Evolutionary conservation across 2,797 vertebrate genomes (phyloP).

Genomic region (Galaxias olidus): DNA sequence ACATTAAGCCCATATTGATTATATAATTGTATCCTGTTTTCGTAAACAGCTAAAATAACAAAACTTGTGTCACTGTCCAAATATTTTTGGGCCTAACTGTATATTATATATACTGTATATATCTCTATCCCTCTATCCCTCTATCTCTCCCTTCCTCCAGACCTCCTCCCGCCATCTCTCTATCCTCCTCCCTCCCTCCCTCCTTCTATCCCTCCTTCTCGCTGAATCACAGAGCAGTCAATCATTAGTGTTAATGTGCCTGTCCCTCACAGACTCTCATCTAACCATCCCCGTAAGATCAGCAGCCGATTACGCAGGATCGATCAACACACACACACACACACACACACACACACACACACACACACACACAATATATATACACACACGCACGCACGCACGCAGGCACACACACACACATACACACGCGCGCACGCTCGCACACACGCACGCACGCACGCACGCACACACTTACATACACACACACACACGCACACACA

Average conservation of each 20-base stretch:
- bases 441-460: not conserved
- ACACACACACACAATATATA: not conserved
- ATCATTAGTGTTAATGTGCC: too few relatives aligned
- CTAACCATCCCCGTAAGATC: conserved; percentile 52
- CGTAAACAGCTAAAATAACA: too few relatives aligned
- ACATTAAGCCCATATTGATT: too few relatives aligned
- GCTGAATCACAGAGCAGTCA: not conserved
- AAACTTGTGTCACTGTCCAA: too few relatives aligned
- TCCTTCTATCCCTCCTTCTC: not conserved
- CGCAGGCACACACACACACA: conserved; percentile 8
- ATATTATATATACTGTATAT: too few relatives aligned
- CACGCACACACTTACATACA: not conserved
- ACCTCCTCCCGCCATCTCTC: not conserved
- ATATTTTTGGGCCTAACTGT: too few relatives aligned
- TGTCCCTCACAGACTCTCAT: conserved; percentile 4
- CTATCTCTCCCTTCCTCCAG: not conserved
- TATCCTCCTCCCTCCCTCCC: not conserved
- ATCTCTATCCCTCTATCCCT: not conserved
- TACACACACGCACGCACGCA: not conserved
- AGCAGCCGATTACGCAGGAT: conserved; percentile 30
- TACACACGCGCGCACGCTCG: not conserved
- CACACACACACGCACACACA: not conserved
- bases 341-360: not conserved
- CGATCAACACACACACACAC: conserved; percentile 15
- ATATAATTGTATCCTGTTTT: too few relatives aligned